Evolutionary conservation across 2,888 invertebrate species (phyloP).

Genomic region (Tachina grossa): DNA sequence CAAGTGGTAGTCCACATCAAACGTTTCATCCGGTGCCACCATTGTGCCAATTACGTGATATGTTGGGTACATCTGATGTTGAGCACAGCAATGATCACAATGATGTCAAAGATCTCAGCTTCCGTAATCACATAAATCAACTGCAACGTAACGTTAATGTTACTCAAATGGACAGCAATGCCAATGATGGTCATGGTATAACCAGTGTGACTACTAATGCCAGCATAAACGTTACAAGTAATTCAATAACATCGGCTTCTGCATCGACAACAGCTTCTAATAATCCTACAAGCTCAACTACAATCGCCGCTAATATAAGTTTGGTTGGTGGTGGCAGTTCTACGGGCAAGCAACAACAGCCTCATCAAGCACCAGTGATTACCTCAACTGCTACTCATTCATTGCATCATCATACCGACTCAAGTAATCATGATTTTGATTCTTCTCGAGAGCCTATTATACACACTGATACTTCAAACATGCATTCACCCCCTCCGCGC

Average conservation of each 20-base stretch:
- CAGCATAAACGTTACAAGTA: slow-evolving; percentile 60
- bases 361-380: slow-evolving; percentile 82
- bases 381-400: slow-evolving; percentile 81
- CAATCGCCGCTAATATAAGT: slow-evolving; percentile 61
- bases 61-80: slow-evolving; percentile 81
- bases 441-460: slow-evolving; percentile 80
- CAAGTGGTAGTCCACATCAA: slow-evolving; percentile 83
- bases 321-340: slow-evolving; percentile 66
- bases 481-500: slow-evolving; percentile 80
- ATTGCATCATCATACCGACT: slow-evolving; percentile 81
- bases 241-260: slow-evolving; percentile 61
- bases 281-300: slow-evolving; percentile 75
- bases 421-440: slow-evolving; percentile 82
- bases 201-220: slow-evolving; percentile 39
- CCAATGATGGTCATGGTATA: slow-evolving; percentile 63
- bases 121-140: slow-evolving; percentile 81
- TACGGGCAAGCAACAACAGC: slow-evolving; percentile 75
- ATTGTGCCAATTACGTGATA: slow-evolving; percentile 83
- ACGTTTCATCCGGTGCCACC: slow-evolving; percentile 81
- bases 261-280: slow-evolving; percentile 69
- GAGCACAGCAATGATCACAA: slow-evolving; percentile 83
- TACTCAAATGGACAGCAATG: slow-evolving; percentile 62
- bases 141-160: slow-evolving; percentile 76
- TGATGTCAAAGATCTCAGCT: slow-evolving; percentile 82
- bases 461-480: slow-evolving; percentile 81